Evolutionary conservation across 2,113 vertebrate genomes (phyloP).

Genomic region (Passer montanus): DNA sequence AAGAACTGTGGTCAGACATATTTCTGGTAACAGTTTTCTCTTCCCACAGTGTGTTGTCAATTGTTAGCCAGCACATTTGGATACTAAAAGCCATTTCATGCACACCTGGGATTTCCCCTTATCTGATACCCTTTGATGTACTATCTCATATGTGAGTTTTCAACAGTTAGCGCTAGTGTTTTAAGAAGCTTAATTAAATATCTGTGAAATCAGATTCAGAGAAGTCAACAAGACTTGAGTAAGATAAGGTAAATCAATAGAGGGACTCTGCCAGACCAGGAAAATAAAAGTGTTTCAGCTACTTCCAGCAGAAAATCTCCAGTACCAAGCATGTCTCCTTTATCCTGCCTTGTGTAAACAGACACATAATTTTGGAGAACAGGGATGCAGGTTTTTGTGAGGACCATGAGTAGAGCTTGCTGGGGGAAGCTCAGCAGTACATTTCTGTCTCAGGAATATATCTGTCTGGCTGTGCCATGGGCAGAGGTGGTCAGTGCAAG

Average conservation of each 20-base stretch:
- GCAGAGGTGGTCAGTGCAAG: background rate
- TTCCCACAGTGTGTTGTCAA: background rate
- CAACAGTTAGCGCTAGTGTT: background rate
- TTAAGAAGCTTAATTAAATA: background rate
- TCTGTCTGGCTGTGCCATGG: fast-evolving
- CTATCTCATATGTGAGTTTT: background rate
- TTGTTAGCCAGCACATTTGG: background rate
- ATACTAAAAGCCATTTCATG: background rate
- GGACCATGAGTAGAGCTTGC: background rate
- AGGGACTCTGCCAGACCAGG: background rate
- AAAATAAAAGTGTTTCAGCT: background rate
- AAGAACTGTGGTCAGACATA: background rate
- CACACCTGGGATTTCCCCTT: background rate
- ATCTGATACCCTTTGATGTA: background rate
- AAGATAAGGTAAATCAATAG: background rate
- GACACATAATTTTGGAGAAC: background rate
- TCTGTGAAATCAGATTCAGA: background rate
- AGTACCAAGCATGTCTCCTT: background rate
- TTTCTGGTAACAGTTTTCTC: background rate
- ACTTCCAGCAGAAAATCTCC: background rate
- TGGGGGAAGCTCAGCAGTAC: background rate
- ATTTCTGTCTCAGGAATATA: background rate
- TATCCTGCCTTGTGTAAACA: background rate
- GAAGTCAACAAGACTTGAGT: background rate
- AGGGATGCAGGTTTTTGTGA: background rate